Evolutionary conservation across 1,140 invertebrate species (phyloP).

Genomic region (Aphidius ervi): DNA sequence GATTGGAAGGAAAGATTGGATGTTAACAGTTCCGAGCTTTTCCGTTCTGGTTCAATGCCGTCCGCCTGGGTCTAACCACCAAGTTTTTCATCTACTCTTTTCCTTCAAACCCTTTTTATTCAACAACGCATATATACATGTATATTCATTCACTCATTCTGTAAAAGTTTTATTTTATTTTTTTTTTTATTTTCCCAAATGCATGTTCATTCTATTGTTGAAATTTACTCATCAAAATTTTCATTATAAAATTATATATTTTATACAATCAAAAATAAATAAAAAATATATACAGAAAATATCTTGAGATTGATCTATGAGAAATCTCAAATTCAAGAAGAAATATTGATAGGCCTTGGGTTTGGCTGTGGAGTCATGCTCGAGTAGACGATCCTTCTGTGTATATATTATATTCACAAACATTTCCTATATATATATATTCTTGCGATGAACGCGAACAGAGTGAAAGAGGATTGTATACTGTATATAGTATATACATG

Average conservation of each 20-base stretch:
- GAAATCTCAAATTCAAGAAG: slow-evolving; percentile 38
- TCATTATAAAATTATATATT: background rate
- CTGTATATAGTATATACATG: slow-evolving; percentile 3
- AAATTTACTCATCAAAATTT: slow-evolving; percentile 9
- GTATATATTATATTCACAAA: slow-evolving; percentile 17
- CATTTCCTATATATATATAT: slow-evolving; percentile 41
- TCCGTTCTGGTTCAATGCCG: slow-evolving; percentile 26
- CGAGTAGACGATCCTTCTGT: slow-evolving; percentile 44
- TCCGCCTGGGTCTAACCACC: slow-evolving; percentile 17
- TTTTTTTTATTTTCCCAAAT: slow-evolving; percentile 9
- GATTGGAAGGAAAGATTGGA: slow-evolving; percentile 37
- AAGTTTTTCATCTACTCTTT: slow-evolving; percentile 9
- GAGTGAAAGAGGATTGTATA: slow-evolving; percentile 14
- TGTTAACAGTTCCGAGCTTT: slow-evolving; percentile 39
- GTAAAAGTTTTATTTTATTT: background rate
- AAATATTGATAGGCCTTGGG: slow-evolving; percentile 54
- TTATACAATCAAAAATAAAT: background rate
- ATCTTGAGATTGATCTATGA: slow-evolving; percentile 19
- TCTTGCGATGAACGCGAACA: slow-evolving; percentile 8
- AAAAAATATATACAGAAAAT: slow-evolving; percentile 2
- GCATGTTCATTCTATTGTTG: slow-evolving; percentile 2
- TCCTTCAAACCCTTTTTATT: slow-evolving; percentile 11
- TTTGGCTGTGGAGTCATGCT: slow-evolving; percentile 52
- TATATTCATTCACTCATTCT: background rate
- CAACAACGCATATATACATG: slow-evolving; percentile 10